phyloP scores from a whole-genome alignment of 1,140 invertebrate species.

The Condylostylus longicornis region DNA sequence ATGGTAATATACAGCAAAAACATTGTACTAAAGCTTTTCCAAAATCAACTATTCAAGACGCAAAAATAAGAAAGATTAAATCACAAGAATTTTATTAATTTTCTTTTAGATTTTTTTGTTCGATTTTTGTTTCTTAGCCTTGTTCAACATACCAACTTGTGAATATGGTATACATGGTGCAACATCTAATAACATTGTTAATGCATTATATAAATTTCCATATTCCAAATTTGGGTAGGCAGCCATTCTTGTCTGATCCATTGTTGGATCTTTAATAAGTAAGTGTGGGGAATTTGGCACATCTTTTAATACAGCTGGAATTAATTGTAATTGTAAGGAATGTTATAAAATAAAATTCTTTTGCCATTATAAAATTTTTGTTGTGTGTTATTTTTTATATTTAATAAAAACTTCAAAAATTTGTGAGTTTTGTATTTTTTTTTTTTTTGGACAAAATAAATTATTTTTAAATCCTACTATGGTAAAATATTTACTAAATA shows the following conservation, averaged over 20 bases:
- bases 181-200: slow-evolving; percentile 67
- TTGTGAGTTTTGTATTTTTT: no score
- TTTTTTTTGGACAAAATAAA: no score
- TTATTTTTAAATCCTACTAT: no score
- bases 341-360: slow-evolving; percentile 1
- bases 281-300: slow-evolving; percentile 80
- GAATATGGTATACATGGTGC: slow-evolving; percentile 71
- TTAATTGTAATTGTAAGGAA: neutral
- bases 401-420: no score
- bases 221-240: slow-evolving; percentile 93
- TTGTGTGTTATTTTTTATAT: no score
- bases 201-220: slow-evolving; percentile 75
- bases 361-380: no score
- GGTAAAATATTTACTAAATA: no score
- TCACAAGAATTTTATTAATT: no score
- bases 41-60: no score
- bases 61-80: no score
- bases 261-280: slow-evolving; percentile 70
- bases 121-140: no score
- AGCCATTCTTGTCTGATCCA: slow-evolving; percentile 69
- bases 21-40: slow-evolving; percentile 81
- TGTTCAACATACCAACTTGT: slow-evolving; percentile 47
- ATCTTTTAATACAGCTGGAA: slow-evolving; percentile 82
- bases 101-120: no score
- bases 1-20: slow-evolving; percentile 82